Conservation (phyloP, 2,888 invertebrate species). For the Sinohyriopsis cumingii region DNA sequence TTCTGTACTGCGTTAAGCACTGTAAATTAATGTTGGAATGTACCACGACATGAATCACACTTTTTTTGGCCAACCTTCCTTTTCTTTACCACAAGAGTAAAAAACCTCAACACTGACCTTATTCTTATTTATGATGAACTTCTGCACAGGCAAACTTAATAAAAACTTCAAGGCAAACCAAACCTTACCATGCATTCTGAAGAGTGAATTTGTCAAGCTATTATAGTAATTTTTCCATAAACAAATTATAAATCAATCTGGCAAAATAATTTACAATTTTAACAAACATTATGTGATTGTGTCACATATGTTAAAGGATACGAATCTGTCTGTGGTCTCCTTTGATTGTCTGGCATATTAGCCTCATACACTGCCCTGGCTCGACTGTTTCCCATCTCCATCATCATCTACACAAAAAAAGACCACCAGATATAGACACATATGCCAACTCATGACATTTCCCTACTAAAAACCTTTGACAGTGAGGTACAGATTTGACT, state of each 20-base stretch:
- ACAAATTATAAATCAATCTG: not conserved
- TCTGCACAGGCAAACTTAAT: not conserved
- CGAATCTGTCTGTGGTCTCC: slow-evolving; percentile 84
- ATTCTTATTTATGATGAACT: too few species aligned
- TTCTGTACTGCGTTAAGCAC: too few species aligned
- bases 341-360: slow-evolving; percentile 94
- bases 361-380: slow-evolving; percentile 98
- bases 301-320: slow-evolving; percentile 68
- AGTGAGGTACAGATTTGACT: too few species aligned
- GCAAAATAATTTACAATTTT: not conserved
- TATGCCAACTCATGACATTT: not conserved
- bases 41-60: too few species aligned
- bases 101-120: too few species aligned
- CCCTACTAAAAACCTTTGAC: too few species aligned
- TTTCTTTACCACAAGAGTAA: too few species aligned
- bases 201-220: not conserved
- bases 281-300: not conserved
- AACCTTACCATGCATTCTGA: not conserved
- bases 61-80: too few species aligned
- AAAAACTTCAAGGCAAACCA: not conserved
- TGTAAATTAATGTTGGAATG: too few species aligned
- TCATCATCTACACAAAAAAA: slow-evolving; percentile 78
- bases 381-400: slow-evolving; percentile 97
- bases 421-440: not conserved
- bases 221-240: not conserved